Evolutionary conservation across 2,113 vertebrate genomes (phyloP), one percentile per base, ranked within the genome.

Genomic region (Gracilinanus agilis): DNA sequence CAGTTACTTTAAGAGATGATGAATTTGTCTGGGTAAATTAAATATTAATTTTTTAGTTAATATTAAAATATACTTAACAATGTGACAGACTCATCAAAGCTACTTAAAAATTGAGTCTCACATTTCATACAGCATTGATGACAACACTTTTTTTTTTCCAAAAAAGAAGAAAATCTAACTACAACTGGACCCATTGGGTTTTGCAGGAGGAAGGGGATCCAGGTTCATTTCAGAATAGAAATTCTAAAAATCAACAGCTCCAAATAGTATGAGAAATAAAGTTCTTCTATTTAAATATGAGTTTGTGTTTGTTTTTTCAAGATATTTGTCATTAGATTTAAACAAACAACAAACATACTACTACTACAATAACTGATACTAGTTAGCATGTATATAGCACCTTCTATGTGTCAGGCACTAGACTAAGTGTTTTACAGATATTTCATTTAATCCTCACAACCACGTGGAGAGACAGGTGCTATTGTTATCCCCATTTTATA

Each of bases 11-110:
- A 94, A 96, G 96, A 96, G 54, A 92, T 53, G 93, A 54, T 93
- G 9, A 88, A n/a, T 95, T 97, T 40, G 54, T 11, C 56, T 91
- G 96, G 92, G 90, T 53, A 95, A 96, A 93, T 96, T 95, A 96
- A 94, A 93, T 95, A 90, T 89, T 95, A 54, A 25, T 95, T 96
- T 75, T 97, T 89, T 91, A 94, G 90, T 92, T 93, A 94, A 67
- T 44, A 23, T 92, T 94, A 3, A 96, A 94, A 75, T 94, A 55
- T 67, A 91, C 93, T 89, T 0, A 0, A 3, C 44, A 29, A 21
- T 93, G 44, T 58, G 94, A 55, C 44, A 29, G 9, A 88, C 40
- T 75, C 10, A 95, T 44, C 95, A 97, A 96, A 67, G 24, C 21
- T 89, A 67, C 91, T 55, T 95, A 24, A 96, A 89, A 97, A 94